phyloP scores from a whole-genome alignment of 2,797 vertebrate genomes.

The Trematomus bernacchii region DNA sequence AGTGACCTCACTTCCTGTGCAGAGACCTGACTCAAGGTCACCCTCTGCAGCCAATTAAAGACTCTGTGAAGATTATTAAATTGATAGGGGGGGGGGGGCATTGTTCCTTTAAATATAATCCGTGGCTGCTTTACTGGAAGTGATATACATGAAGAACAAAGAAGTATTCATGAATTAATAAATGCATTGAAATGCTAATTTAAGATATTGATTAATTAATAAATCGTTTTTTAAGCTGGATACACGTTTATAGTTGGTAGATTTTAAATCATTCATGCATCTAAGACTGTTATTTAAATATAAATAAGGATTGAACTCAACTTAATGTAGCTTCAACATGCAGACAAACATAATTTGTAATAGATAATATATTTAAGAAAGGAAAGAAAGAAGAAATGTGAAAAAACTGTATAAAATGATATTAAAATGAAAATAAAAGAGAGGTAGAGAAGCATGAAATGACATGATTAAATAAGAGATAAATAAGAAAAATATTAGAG shows the following conservation, averaged over 20 bases:
- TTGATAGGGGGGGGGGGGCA: not conserved
- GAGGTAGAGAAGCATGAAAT: too few species aligned
- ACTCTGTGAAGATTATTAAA: constrained; percentile 6
- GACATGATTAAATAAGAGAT: constrained; percentile 8
- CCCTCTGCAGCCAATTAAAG: constrained; percentile 20
- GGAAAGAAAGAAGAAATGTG: not conserved
- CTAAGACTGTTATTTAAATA: too few species aligned
- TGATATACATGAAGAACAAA: not conserved
- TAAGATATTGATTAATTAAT: not conserved
- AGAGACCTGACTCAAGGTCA: constrained; percentile 66
- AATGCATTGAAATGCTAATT: not conserved
- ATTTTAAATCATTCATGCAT: too few species aligned
- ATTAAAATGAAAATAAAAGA: not conserved
- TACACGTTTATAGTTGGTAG: too few species aligned
- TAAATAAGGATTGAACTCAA: too few species aligned
- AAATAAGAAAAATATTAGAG: constrained; percentile 43
- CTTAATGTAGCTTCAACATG: too few species aligned
- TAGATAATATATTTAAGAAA: too few species aligned
- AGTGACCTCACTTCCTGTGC: constrained; percentile 73
- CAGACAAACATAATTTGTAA: too few species aligned
- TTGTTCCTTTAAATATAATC: not conserved
- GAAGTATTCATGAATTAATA: not conserved
- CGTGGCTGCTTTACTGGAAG: not conserved
- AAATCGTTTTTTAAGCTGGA: not conserved
- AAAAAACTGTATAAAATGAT: not conserved